These are phyloP conservation scores for Eurois occulta DNA, from an alignment of 2,888 invertebrate genomes.

Conservation along the genomic window DNA sequence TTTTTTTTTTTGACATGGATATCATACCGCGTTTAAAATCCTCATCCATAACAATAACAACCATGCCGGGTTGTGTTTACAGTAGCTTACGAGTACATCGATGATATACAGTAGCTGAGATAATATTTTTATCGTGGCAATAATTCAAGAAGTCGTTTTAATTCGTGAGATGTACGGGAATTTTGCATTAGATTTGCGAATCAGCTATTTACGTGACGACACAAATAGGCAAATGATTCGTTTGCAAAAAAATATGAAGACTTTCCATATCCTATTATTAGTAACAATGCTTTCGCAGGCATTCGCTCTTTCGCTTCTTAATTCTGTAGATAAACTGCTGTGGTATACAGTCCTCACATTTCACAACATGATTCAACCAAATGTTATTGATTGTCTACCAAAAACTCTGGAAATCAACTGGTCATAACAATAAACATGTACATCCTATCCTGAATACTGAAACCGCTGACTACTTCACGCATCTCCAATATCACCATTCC, in stretches of 20 bases:
- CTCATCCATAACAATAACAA: too few relatives aligned
- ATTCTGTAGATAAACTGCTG: background rate
- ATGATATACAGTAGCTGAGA: too few relatives aligned
- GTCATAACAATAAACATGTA: constrained; percentile 21
- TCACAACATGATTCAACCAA: constrained; percentile 3
- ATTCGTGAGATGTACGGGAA: too few relatives aligned
- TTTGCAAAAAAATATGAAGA: background rate
- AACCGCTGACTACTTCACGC: constrained; percentile 8
- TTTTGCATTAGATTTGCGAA: background rate
- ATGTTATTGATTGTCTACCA: constrained; percentile 4
- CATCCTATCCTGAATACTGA: constrained; percentile 18
- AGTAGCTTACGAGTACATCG: too few relatives aligned
- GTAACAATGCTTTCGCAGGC: background rate
- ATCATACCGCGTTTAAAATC: too few relatives aligned
- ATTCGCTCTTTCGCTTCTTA: background rate
- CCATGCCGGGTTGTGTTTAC: background rate
- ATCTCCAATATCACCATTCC: constrained; percentile 22
- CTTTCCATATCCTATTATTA: background rate
- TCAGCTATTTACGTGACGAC: constrained; percentile 1
- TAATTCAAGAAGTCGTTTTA: too few relatives aligned
- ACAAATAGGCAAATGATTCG: background rate
- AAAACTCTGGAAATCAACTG: constrained; percentile 16
- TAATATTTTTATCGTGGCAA: background rate
- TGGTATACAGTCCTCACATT: background rate
- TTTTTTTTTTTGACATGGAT: too few relatives aligned